phyloP scores from a whole-genome alignment of 2,888 invertebrate species.

The Anthophora plumipes region DNA sequence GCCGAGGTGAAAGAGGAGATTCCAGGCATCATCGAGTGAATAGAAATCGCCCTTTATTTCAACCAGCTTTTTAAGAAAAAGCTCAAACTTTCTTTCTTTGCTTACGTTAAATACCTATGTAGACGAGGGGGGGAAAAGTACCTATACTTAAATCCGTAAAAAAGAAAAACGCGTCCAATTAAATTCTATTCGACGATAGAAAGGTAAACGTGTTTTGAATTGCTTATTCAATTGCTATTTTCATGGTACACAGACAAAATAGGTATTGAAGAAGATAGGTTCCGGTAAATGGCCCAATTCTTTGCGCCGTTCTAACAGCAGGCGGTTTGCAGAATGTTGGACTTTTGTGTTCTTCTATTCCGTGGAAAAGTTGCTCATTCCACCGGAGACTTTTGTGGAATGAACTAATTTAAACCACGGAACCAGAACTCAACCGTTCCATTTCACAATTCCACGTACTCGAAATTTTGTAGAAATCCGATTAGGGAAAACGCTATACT shows the following conservation, averaged over 20 bases:
- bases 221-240: neutral
- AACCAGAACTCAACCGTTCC: conserved; percentile 26
- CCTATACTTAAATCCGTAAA: neutral
- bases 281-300: conserved; percentile 26
- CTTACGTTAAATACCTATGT: neutral
- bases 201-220: neutral
- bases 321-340: conserved; percentile 35
- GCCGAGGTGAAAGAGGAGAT: conserved; percentile 17
- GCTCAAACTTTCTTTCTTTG: neutral
- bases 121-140: too few species aligned
- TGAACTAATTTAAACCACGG: conserved; percentile 57
- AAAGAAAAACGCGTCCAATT: neutral
- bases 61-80: conserved; percentile 14
- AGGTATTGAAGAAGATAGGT: conserved; percentile 13
- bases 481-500: conserved; percentile 46
- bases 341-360: conserved; percentile 33
- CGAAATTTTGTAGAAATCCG: conserved; percentile 51
- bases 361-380: conserved; percentile 9
- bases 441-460: conserved; percentile 34
- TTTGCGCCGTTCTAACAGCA: conserved; percentile 1
- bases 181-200: neutral
- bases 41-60: conserved; percentile 40
- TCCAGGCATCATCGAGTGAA: conserved; percentile 24
- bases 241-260: neutral
- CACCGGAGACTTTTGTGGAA: conserved; percentile 32